A percentile compares a stretch with the other conserved stretches of the same genome.
Conservation (phyloP, 1,140 invertebrate genomes). For the Mesaphorura yosii region DNA sequence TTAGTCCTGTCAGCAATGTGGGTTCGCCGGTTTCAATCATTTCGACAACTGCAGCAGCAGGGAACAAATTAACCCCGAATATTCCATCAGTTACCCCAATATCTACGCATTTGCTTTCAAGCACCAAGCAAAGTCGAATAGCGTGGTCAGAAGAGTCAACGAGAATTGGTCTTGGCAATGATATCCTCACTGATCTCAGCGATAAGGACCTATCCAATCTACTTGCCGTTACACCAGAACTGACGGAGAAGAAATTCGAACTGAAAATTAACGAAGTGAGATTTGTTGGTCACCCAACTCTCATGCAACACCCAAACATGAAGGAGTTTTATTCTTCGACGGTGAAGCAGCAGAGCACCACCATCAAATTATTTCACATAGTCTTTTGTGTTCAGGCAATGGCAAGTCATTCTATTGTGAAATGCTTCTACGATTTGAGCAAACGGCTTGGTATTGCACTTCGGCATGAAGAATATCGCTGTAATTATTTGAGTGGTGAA, state of each 20-base stretch:
- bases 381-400: conserved; percentile 46
- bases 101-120: too few species aligned
- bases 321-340: conserved; percentile 11
- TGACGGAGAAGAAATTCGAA: conserved; percentile 84
- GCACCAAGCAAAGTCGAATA: too few species aligned
- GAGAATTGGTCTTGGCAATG: too few species aligned
- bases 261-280: conserved; percentile 88
- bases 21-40: too few species aligned
- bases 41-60: too few species aligned
- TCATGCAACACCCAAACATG: conserved; percentile 42
- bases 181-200: conserved; percentile 44
- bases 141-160: too few species aligned
- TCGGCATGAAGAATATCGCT: conserved; percentile 77
- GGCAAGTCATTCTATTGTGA: conserved; percentile 81
- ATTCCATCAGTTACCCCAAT: too few species aligned
- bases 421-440: conserved; percentile 89
- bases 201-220: conserved; percentile 70
- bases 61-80: too few species aligned
- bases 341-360: conserved; percentile 23
- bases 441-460: conserved; percentile 78
- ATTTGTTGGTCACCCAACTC: conserved; percentile 84
- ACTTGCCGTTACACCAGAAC: conserved; percentile 77
- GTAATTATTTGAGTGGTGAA: conserved; percentile 77
- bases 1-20: too few species aligned
- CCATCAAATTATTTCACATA: conserved; percentile 27